Evolutionary conservation across 2,888 invertebrate species (phyloP).

Genomic region (Spilarctia lutea): DNA sequence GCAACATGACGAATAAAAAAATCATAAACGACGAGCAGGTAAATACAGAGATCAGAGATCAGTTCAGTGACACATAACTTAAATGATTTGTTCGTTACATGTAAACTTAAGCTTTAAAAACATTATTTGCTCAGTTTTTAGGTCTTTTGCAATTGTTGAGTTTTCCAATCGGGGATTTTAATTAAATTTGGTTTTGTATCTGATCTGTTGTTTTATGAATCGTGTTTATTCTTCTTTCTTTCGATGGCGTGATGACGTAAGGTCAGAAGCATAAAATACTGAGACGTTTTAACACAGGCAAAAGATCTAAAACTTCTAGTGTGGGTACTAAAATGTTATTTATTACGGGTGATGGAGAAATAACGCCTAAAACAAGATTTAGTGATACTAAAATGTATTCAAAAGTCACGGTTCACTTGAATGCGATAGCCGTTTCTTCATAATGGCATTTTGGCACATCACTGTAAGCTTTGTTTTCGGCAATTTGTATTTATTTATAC

Average conservation of each 20-base stretch:
- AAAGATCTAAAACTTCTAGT: neutral
- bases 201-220: no score
- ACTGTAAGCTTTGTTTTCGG: slow-evolving; percentile 39
- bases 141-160: neutral
- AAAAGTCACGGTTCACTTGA: slow-evolving; percentile 30
- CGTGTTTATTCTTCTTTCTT: neutral
- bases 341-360: neutral
- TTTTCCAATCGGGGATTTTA: neutral
- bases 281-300: neutral
- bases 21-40: neutral
- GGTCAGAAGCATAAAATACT: neutral
- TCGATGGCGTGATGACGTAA: neutral
- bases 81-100: neutral
- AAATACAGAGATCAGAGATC: neutral
- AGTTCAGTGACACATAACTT: no score
- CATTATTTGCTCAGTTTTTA: neutral
- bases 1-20: neutral
- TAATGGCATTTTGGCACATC: slow-evolving; percentile 39
- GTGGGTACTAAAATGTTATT: neutral
- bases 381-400: neutral
- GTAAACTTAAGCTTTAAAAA: neutral
- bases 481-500: slow-evolving; percentile 48
- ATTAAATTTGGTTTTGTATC: neutral
- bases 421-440: slow-evolving; percentile 24
- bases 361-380: neutral